Evolutionary conservation across 2,888 invertebrate species (phyloP).

Genomic region (Leucophenga montana): DNA sequence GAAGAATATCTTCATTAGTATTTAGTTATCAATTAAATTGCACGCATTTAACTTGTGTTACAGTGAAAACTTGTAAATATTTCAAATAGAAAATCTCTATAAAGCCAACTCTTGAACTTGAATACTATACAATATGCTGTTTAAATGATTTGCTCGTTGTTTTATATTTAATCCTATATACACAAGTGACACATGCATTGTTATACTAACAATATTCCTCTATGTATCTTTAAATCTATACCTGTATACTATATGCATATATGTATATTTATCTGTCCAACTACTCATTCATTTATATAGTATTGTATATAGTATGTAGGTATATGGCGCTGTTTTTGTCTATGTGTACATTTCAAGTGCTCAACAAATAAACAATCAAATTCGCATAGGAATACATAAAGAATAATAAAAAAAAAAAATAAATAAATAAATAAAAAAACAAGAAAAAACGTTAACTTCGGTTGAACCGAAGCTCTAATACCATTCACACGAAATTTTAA

Average conservation of each 20-base stretch:
- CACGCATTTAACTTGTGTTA: too few species aligned
- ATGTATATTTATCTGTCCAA: not conserved
- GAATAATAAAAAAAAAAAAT: constrained; percentile 25
- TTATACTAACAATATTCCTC: not conserved
- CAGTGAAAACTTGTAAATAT: too few species aligned
- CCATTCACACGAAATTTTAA: too few species aligned
- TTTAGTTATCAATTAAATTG: too few species aligned
- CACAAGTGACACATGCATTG: not conserved
- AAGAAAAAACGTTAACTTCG: constrained; percentile 6
- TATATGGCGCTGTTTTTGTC: constrained; percentile 32
- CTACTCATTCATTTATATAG: not conserved
- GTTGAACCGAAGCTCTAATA: too few species aligned
- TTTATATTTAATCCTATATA: not conserved
- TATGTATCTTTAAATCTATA: not conserved
- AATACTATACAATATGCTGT: too few species aligned
- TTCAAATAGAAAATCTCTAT: too few species aligned
- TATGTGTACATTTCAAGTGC: constrained; percentile 55
- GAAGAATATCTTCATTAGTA: too few species aligned
- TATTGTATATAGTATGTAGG: not conserved
- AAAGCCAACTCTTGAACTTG: too few species aligned
- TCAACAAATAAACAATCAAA: constrained; percentile 47
- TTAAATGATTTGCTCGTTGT: not conserved
- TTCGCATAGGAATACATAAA: not conserved
- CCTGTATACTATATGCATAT: too few species aligned
- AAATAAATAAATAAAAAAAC: constrained; percentile 22